phyloP scores from a whole-genome alignment of 2,113 vertebrate genomes.

The Puntigrus tetrazona region DNA sequence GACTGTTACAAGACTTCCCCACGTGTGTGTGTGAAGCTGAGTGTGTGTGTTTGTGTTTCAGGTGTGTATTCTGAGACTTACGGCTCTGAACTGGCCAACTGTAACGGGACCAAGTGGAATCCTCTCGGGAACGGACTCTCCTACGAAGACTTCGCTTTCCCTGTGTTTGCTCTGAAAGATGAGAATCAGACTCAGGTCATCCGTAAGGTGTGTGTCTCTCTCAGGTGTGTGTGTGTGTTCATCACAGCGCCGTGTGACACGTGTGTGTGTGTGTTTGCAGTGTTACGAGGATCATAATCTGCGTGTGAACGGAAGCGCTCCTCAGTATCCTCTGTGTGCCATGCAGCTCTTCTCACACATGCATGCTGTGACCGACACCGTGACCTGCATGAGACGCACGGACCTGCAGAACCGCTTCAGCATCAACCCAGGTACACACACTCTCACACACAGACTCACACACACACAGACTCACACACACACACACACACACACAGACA shows the following conservation, averaged over 20 bases:
- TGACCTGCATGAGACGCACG: slow-evolving; percentile 91
- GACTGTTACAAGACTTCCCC: not conserved
- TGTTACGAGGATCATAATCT: slow-evolving; percentile 85
- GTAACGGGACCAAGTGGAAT: slow-evolving; percentile 82
- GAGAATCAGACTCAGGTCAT: slow-evolving; percentile 85
- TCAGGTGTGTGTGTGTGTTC: not conserved
- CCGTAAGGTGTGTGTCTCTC: slow-evolving; percentile 80
- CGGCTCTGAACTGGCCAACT: slow-evolving; percentile 79
- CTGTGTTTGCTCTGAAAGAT: slow-evolving; percentile 89
- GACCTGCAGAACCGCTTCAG: slow-evolving; percentile 84
- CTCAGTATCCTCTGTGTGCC: slow-evolving; percentile 86
- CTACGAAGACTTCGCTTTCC: slow-evolving; percentile 90
- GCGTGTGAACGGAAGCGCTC: slow-evolving; percentile 68
- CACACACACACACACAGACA: no score
- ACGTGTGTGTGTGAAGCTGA: not conserved
- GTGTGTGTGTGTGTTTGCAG: slow-evolving; percentile 63
- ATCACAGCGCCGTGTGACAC: not conserved
- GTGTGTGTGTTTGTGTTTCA: slow-evolving; percentile 55
- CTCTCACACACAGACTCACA: not conserved
- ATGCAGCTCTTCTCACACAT: slow-evolving; percentile 95
- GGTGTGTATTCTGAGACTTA: slow-evolving; percentile 84
- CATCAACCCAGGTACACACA: slow-evolving; percentile 83
- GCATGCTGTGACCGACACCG: slow-evolving; percentile 86
- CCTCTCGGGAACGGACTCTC: slow-evolving; percentile 80
- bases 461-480: no score